A percentile compares a stretch with the other conserved stretches of the same genome.
Conservation (phyloP, 2,797 vertebrate species). For the Margarornis squamiger region DNA sequence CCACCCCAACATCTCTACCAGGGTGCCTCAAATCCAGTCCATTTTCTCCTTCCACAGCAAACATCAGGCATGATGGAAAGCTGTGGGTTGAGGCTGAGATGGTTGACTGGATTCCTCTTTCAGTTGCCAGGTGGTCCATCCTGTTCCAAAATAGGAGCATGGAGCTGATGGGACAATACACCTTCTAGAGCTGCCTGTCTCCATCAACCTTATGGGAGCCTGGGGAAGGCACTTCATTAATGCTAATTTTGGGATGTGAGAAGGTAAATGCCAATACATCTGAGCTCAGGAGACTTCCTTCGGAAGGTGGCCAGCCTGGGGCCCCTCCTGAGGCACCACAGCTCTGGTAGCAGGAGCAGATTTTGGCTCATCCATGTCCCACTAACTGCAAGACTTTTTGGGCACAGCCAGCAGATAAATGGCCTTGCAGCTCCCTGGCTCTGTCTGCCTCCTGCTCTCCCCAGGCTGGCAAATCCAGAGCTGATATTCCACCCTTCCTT, state of each 20-base stretch:
- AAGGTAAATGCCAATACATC: neutral
- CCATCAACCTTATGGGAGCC: accelerated
- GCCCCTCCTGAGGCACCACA: neutral
- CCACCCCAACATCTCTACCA: neutral
- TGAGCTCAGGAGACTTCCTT: neutral
- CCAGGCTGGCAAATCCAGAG: neutral
- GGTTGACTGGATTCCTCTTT: neutral
- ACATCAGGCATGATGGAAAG: neutral
- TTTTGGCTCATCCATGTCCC: neutral
- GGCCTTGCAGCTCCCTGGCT: neutral
- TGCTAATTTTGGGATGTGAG: neutral
- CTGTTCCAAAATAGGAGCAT: neutral
- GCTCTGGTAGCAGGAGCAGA: neutral
- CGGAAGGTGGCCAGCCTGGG: neutral
- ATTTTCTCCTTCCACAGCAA: neutral
- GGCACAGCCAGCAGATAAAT: neutral
- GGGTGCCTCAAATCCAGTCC: neutral
- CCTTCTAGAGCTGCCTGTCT: neutral
- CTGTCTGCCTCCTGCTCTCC: neutral
- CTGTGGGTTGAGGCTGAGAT: neutral
- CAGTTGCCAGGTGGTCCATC: neutral
- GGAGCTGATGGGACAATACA: neutral
- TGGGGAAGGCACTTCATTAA: neutral
- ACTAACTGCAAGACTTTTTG: neutral
- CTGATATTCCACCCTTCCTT: neutral